Conservation (phyloP, 2,113 vertebrate species). For the Alexandromys fortis region DNA sequence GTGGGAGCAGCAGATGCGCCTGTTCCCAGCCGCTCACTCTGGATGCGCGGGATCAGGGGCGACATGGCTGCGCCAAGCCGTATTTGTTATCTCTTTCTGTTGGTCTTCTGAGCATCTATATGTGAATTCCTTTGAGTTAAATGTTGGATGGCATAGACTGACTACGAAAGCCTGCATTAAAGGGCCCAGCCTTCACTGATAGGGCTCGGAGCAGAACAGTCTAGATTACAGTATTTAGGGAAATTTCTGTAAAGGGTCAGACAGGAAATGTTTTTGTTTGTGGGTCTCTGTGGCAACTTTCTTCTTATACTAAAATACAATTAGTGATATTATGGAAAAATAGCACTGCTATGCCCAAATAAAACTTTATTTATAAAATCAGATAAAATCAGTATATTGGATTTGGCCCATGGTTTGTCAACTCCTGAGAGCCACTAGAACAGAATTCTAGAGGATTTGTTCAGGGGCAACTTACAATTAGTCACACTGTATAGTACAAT, state of each 20-base stretch:
- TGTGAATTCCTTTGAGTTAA: conserved; percentile 26
- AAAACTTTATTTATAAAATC: conserved; percentile 20
- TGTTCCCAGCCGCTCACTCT: neutral
- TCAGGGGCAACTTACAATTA: neutral
- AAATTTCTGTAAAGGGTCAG: neutral
- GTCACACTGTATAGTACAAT: neutral
- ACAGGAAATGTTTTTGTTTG: conserved; percentile 27
- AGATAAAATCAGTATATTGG: neutral
- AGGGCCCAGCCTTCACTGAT: neutral
- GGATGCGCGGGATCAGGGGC: neutral
- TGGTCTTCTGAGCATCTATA: neutral
- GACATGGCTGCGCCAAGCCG: neutral
- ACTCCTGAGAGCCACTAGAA: neutral
- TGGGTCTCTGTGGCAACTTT: neutral
- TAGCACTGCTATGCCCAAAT: neutral
- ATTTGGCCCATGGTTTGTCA: neutral
- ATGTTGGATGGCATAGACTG: neutral
- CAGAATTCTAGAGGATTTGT: neutral
- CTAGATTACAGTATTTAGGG: neutral
- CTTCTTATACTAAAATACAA: neutral
- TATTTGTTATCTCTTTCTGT: neutral
- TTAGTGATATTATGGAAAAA: neutral
- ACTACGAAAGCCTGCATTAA: conserved; percentile 13
- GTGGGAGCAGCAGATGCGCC: neutral
- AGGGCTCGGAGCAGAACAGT: neutral